Base-by-base conservation (phyloP, 2,797 vertebrate genomes). In the Melanotaenia maccullochi region DNA sequence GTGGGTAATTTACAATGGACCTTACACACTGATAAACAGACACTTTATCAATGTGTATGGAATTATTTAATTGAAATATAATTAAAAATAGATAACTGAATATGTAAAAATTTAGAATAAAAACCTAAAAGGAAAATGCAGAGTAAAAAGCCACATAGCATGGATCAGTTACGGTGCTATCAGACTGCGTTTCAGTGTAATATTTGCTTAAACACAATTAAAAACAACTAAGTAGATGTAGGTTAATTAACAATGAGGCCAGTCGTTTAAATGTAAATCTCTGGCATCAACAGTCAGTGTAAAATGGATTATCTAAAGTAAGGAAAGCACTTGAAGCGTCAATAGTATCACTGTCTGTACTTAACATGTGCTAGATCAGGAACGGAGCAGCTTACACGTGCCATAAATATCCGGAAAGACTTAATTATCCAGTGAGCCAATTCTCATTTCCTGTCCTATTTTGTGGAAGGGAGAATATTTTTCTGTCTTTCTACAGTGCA, bases 221-320 rank as follows among this genome's bases (percentile, higher is more conserved):
- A 40, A 61, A 68, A 30, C 3, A 7, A 18, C 2, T 57, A 22
- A 33, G 51, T 64, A 69, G 32, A 77, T 60, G 4, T 57, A 44
- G 61, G 40, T 75, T 79, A 68, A 85, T 86, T 76, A 75, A 67
- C 56, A 67, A 73, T 12, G 55, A 76, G 69, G 59, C 32, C 62
- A 78, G 24, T 68, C 9, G 74, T 75, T 58, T 24, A 13, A 33
- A 35, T 51, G 42, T 72, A 60, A 73, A 81, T 73, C 68, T 73
- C 32, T 64, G 63, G 77, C 79, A 76, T 92, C 87, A 87, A 77
- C 36, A 81, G 80, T 86, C 78, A 86, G 59, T 65, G 75, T 88
- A 85, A 92, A 93, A 79, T 91, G 85, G 79, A 90, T 93, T 88
- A 74, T 58, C 61, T 16, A 22, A 62, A 84, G 56, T 84, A 75